Base-by-base conservation (phyloP, 2,113 vertebrate species). In the Tupaia tana region DNA sequence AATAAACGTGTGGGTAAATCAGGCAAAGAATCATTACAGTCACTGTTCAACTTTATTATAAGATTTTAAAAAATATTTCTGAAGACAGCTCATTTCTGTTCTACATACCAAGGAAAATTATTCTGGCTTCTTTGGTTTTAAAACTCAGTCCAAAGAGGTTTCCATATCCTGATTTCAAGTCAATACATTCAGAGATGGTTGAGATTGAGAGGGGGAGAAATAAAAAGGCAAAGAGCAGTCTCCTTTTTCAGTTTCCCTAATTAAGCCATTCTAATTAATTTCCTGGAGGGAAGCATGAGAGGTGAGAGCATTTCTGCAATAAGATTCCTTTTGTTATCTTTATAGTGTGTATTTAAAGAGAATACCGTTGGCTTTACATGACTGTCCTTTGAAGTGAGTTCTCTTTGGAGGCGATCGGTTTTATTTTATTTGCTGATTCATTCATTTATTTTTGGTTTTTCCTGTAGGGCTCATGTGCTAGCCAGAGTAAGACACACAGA, bases 211-310 rank as follows among this genome's bases (percentile, higher is more conserved):
- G 25, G 16, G 19, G 27, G 9, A 31, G 22, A 64, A 15, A n/a
- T 22, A 89, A 4, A 67, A 54, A 63, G 56, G 73, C 61, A 54
- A 52, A 66, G 27, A 91, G 31, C 27, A 54, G 14, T 8, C 22
- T 34, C 61, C 34, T 25, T 73, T 43, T 63, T 71, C 70, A 59
- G 6, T 43, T 71, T 96, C 84, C 54, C 71, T 89, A 12, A 19
- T 74, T 56, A n/a, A 91, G 59, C n/a, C 67, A 43, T 43, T 89
- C 58, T 80, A 83, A 90, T 93, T 91, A 80, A 90, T 90, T 95
- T 93, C 75, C 43, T 83, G 71, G 80, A 3, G 31, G 29, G 54
- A 73, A 86, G 63, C 5, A 10, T 7, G 61, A 86, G 75, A 82
- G 31, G 16, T 70, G 43, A 83, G 63, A 7, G 11, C 54, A 34